Percentiles rank a stretch among this genome's conserved stretches.
These are phyloP conservation scores for Tiliacea citrago DNA, from an alignment of 2,888 invertebrate genomes.

Conservation along the genomic window DNA sequence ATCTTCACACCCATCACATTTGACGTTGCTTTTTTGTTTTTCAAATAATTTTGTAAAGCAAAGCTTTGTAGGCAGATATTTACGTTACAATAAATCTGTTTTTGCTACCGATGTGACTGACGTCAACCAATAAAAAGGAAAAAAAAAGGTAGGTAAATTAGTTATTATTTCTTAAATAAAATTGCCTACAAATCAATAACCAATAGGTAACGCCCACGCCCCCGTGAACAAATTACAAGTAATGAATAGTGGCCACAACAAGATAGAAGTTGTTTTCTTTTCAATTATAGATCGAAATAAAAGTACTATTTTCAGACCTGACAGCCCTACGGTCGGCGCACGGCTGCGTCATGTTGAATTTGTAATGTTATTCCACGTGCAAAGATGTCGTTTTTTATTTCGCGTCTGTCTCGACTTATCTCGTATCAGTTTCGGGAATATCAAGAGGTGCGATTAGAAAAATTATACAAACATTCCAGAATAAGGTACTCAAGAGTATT, in stretches of 20 bases:
- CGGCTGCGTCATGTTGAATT: no score
- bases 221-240: constrained; percentile 5
- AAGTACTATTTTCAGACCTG: no score
- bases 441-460: no score
- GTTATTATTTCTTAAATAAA: background rate
- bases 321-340: no score
- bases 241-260: background rate
- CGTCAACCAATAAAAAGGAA: background rate
- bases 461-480: no score
- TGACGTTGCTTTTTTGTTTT: background rate
- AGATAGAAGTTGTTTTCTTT: constrained; percentile 33
- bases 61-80: background rate
- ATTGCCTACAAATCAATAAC: constrained; percentile 20
- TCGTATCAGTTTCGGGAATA: no score
- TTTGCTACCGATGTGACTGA: background rate
- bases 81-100: background rate
- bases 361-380: no score
- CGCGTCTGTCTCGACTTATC: no score
- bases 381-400: no score
- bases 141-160: background rate
- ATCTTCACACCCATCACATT: background rate
- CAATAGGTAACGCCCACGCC: background rate
- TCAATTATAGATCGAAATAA: no score
- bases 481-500: no score
- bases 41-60: background rate